Conservation (phyloP, 2,797 vertebrate genomes). For the Nasua narica region DNA sequence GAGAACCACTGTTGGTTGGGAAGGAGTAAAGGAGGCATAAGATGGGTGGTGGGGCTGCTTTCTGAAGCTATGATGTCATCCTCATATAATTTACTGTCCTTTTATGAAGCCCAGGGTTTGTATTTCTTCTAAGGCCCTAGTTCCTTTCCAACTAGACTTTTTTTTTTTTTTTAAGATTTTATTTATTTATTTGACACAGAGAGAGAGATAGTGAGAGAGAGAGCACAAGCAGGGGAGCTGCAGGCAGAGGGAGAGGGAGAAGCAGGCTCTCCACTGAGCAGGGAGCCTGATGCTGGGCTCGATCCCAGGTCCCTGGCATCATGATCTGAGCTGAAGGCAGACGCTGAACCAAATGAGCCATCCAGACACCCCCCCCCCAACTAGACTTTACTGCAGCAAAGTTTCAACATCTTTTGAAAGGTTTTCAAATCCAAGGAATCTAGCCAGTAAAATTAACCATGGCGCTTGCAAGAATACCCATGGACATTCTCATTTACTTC, state of each 20-base stretch:
- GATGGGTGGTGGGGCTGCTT: background rate
- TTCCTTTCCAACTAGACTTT: background rate
- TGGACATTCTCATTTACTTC: conserved; percentile 8
- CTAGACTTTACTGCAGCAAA: background rate
- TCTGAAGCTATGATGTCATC: background rate
- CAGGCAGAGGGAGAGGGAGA: too few species aligned
- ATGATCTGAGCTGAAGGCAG: too few species aligned
- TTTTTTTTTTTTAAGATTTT: too few species aligned
- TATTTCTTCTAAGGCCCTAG: background rate
- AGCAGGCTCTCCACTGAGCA: too few species aligned
- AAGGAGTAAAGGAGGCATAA: background rate
- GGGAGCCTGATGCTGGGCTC: too few species aligned
- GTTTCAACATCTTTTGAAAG: background rate
- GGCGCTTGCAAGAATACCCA: background rate
- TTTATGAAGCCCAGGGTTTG: background rate
- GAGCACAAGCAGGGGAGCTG: too few species aligned
- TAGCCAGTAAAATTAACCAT: background rate
- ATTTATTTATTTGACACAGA: too few species aligned
- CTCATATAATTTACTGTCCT: background rate
- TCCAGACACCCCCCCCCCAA: too few species aligned
- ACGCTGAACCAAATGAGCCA: too few species aligned
- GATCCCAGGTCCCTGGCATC: too few species aligned
- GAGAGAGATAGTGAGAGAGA: too few species aligned
- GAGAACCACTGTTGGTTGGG: background rate
- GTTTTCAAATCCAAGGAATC: background rate